Conservation (phyloP, 1,140 invertebrate species). For the Panulirus ornatus region DNA sequence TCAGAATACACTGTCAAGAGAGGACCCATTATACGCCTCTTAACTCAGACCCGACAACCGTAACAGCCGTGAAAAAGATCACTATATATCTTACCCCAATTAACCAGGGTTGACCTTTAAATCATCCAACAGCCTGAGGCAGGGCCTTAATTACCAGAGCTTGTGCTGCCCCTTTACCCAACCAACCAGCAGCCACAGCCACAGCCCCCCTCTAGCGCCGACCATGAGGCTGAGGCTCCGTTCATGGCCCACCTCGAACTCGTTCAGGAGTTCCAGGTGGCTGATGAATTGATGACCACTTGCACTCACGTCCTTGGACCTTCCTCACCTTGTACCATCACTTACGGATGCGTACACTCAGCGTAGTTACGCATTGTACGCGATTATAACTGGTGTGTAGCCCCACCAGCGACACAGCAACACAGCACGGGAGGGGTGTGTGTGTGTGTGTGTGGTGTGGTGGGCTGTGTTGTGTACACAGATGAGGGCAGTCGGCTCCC, state of each 20-base stretch:
- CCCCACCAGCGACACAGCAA: background rate
- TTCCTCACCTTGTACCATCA: no score
- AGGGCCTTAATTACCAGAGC: background rate
- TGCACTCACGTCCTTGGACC: no score
- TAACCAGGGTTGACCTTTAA: slow-evolving; percentile 12
- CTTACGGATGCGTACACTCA: no score
- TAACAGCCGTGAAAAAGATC: slow-evolving; percentile 15
- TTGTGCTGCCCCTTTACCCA: background rate
- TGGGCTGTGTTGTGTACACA: background rate
- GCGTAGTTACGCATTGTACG: no score
- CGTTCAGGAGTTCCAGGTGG: background rate
- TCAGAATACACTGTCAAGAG: background rate
- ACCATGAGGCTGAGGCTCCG: background rate
- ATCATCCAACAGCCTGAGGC: background rate
- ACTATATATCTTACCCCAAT: slow-evolving; percentile 17
- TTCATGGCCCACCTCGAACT: background rate
- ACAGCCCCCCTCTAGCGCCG: background rate
- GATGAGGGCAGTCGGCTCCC: background rate
- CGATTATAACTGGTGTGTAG: no score
- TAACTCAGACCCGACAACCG: background rate
- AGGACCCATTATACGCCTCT: background rate
- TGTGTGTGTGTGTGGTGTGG: no score
- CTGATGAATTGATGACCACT: no score
- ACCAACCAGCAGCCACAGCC: background rate
- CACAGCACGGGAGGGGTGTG: no score